A percentile compares a stretch with the other conserved stretches of the same genome.
Conservation (phyloP, 2,888 invertebrate species). For the Cryptus armator region DNA sequence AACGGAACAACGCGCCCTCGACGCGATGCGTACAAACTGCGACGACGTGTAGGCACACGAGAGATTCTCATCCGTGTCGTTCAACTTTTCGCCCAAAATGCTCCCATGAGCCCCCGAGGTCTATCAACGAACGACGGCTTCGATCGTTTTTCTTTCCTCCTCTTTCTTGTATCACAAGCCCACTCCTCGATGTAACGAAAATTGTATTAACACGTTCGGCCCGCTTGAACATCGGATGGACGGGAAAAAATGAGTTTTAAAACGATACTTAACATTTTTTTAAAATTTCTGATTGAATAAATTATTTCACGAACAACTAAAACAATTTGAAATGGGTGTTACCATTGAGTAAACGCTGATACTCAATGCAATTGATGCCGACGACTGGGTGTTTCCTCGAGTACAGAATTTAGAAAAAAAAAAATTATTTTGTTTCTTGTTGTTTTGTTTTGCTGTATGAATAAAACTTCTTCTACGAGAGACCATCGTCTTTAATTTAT, state of each 20-base stretch:
- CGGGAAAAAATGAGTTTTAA: neutral
- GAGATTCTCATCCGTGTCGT: conserved; percentile 55
- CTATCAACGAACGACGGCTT: conserved; percentile 24
- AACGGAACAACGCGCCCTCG: conserved; percentile 57
- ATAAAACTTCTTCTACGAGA: no score
- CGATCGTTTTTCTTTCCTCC: conserved; percentile 13
- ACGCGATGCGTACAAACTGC: conserved; percentile 27
- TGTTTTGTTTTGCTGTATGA: neutral
- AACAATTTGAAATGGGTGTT: no score
- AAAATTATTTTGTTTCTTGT: neutral
- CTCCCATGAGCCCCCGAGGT: conserved; percentile 26
- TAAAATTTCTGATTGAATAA: neutral
- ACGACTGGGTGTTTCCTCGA: no score
- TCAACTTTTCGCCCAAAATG: conserved; percentile 53
- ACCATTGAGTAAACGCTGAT: no score
- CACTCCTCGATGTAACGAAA: conserved; percentile 7
- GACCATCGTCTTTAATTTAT: no score
- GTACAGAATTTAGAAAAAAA: neutral
- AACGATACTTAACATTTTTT: neutral
- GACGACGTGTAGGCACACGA: conserved; percentile 42
- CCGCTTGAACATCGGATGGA: conserved; percentile 7
- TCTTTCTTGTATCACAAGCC: conserved; percentile 13
- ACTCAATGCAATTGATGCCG: no score
- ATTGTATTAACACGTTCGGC: conserved; percentile 24
- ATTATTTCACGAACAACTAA: no score